These are phyloP conservation scores for Epicauta chinensis DNA, from an alignment of 1,140 invertebrate genomes.

Conservation along the genomic window DNA sequence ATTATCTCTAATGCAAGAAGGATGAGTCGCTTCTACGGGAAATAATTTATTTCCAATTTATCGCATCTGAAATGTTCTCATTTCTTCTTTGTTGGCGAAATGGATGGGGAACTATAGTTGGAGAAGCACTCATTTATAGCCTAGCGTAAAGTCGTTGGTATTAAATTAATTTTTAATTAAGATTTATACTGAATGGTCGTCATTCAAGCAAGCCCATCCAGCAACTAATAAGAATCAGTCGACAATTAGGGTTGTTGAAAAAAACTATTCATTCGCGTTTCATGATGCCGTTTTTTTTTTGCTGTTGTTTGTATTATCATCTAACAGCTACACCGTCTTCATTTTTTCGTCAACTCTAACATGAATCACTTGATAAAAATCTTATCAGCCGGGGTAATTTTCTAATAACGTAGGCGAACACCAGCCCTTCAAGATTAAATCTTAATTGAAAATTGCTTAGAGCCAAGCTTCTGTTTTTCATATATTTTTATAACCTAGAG, in stretches of 20 bases:
- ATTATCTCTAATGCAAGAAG: constrained; percentile 1
- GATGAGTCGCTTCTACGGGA: constrained; percentile 14
- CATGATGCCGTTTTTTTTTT: no score
- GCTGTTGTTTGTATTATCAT: no score
- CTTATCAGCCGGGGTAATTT: no score
- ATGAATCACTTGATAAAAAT: no score
- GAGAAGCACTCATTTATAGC: constrained; percentile 8
- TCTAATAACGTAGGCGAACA: no score
- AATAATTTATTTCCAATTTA: constrained; percentile 19
- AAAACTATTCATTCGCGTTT: no score
- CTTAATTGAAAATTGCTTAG: constrained; percentile 18
- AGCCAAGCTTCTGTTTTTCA: constrained; percentile 11
- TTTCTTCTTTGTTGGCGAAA: background rate
- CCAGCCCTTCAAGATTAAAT: background rate
- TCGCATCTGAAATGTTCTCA: constrained; percentile 7
- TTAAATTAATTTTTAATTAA: constrained; percentile 23
- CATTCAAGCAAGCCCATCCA: constrained; percentile 18
- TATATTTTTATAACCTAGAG: constrained; percentile 17
- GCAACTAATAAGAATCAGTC: constrained; percentile 10
- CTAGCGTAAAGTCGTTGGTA: constrained; percentile 6
- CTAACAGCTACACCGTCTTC: no score
- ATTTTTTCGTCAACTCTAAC: no score
- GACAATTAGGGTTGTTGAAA: no score
- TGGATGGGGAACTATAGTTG: no score
- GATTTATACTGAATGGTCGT: constrained; percentile 19